Percentiles rank a stretch among this genome's conserved stretches.
Evolutionary conservation across 2,113 vertebrate species (phyloP).

Genomic region (Turnix velox): DNA sequence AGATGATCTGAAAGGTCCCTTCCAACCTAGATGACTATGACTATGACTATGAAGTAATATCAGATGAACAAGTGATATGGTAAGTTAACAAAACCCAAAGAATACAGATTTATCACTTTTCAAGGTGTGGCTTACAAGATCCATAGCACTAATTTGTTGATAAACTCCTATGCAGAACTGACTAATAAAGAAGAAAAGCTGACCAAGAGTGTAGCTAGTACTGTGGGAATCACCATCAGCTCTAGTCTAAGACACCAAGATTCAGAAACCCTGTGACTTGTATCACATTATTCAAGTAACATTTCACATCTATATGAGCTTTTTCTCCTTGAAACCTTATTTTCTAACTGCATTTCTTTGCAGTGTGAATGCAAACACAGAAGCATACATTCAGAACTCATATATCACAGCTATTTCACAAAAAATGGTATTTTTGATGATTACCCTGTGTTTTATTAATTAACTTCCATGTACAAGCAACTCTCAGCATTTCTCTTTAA

Average conservation of each 20-base stretch:
- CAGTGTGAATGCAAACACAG: background rate
- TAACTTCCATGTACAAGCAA: background rate
- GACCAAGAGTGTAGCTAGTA: background rate
- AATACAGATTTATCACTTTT: background rate
- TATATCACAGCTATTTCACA: background rate
- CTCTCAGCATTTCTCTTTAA: background rate
- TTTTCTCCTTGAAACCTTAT: background rate
- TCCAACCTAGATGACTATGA: too few relatives aligned
- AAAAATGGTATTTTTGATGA: background rate
- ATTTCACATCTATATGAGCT: background rate
- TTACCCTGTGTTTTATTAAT: background rate
- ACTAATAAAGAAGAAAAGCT: background rate
- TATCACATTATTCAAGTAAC: background rate
- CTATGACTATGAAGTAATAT: background rate
- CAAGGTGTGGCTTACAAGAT: background rate
- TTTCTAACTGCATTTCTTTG: background rate
- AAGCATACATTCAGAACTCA: background rate
- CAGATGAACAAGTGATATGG: background rate
- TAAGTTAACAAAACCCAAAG: background rate
- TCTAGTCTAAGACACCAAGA: background rate
- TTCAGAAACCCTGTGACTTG: background rate
- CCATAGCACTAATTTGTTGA: background rate
- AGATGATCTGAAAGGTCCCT: too few relatives aligned
- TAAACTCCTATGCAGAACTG: background rate
- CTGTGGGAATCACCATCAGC: background rate